Evolutionary conservation across 1,140 invertebrate species (phyloP).

Genomic region (Hypothenemus hampei): DNA sequence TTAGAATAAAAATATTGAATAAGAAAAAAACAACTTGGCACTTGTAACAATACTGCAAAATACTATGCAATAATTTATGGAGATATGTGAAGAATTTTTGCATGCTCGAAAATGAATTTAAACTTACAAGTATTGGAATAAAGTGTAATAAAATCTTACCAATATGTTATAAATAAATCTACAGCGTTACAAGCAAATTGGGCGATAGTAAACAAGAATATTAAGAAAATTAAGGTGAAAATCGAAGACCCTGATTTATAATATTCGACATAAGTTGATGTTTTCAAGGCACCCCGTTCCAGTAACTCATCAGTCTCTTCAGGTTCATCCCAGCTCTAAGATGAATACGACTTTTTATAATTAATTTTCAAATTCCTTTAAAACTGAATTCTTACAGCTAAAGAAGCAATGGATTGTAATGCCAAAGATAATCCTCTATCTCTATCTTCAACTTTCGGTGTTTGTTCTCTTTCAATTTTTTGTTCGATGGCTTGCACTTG

Average conservation of each 20-base stretch:
- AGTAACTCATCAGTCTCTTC: slow-evolving; percentile 55
- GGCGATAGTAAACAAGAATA: slow-evolving; percentile 47
- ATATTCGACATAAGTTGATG: slow-evolving; percentile 51
- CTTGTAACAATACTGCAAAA: too few relatives aligned
- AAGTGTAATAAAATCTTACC: slow-evolving; percentile 52
- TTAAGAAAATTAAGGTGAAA: slow-evolving; percentile 44
- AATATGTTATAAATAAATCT: slow-evolving; percentile 71
- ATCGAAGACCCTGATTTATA: slow-evolving; percentile 52
- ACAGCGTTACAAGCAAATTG: slow-evolving; percentile 51
- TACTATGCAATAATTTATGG: too few relatives aligned
- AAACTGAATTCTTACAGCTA: slow-evolving; percentile 25
- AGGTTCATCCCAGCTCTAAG: slow-evolving; percentile 44
- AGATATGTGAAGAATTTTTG: too few relatives aligned
- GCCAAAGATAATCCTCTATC: slow-evolving; percentile 16
- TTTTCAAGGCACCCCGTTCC: slow-evolving; percentile 53
- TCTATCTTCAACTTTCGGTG: slow-evolving; percentile 20
- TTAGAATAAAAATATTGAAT: too few relatives aligned
- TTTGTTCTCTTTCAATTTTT: slow-evolving; percentile 23
- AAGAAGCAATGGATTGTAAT: slow-evolving; percentile 26
- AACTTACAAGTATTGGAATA: too few relatives aligned
- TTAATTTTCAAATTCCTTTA: slow-evolving; percentile 1
- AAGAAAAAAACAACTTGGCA: too few relatives aligned
- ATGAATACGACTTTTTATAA: neutral
- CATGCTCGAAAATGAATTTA: too few relatives aligned
- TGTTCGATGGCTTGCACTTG: slow-evolving; percentile 14